phyloP scores from a whole-genome alignment of 2,797 vertebrate genomes.

The Arctocebus calabarensis region DNA sequence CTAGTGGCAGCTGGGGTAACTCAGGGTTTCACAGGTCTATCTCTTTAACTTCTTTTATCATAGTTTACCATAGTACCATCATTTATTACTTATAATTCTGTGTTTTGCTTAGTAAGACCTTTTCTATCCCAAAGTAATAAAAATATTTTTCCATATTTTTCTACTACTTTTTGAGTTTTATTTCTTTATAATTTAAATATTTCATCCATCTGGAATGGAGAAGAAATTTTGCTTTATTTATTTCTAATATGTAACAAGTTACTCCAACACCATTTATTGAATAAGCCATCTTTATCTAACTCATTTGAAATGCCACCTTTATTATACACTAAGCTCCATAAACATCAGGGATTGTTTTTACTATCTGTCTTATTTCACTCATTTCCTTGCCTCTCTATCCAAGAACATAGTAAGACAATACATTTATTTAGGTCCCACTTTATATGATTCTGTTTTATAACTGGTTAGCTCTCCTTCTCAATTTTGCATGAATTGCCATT shows the following conservation, averaged over 20 bases:
- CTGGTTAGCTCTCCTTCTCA: background rate
- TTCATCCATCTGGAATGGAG: background rate
- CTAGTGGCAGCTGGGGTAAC: too few species aligned
- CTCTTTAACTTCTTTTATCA: background rate
- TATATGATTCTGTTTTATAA: background rate
- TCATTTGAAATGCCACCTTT: background rate
- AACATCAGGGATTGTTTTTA: background rate
- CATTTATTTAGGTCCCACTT: background rate
- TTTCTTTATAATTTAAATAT: background rate
- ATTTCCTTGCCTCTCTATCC: background rate
- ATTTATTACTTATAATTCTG: background rate
- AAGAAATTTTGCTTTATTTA: background rate
- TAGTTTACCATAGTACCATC: background rate
- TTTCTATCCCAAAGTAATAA: constrained; percentile 15
- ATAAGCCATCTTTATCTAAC: background rate
- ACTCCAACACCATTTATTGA: background rate
- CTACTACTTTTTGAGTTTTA: background rate
- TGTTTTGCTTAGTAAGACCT: background rate
- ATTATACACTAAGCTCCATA: background rate
- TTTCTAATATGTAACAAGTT: background rate
- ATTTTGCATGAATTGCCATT: background rate
- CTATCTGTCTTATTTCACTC: background rate
- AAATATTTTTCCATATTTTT: background rate
- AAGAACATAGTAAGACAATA: background rate
- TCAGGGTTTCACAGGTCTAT: too few species aligned